Percentiles rank a stretch among this genome's conserved stretches.
Conservation (phyloP, 2,888 invertebrate genomes). For the Tinea trinotella region DNA sequence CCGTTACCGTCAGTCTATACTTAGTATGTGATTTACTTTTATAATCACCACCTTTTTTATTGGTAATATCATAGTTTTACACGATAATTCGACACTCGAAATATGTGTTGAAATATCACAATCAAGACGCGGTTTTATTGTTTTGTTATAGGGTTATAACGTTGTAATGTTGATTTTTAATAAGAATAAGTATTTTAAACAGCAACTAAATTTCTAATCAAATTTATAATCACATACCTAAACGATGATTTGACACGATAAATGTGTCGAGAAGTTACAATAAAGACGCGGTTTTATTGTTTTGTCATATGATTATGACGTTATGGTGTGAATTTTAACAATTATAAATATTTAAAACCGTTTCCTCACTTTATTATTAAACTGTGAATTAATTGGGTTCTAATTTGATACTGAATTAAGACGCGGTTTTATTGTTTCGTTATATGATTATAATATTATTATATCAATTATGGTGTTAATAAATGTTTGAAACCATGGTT, state of each 20-base stretch:
- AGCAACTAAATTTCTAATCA: too few relatives aligned
- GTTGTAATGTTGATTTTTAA: not conserved
- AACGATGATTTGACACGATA: not conserved
- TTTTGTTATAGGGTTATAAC: too few relatives aligned
- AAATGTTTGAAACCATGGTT: too few relatives aligned
- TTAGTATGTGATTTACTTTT: slow-evolving; percentile 18
- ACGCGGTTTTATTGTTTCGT: not conserved
- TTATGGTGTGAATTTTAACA: not conserved
- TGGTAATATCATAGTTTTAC: slow-evolving; percentile 17
- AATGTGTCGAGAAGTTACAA: slow-evolving; percentile 13
- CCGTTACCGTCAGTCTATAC: slow-evolving; percentile 17
- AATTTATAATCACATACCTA: not conserved
- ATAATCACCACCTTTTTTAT: slow-evolving; percentile 4
- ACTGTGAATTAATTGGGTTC: not conserved
- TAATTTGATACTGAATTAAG: not conserved
- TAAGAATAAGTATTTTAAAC: too few relatives aligned
- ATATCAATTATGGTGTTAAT: too few relatives aligned
- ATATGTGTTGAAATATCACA: slow-evolving; percentile 14
- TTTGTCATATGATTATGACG: too few relatives aligned
- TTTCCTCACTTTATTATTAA: too few relatives aligned
- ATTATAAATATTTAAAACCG: too few relatives aligned
- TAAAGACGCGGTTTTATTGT: not conserved
- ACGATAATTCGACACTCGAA: not conserved
- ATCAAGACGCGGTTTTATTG: slow-evolving; percentile 1
- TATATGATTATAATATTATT: not conserved